A percentile compares a stretch with the other conserved stretches of the same genome.
Conservation (phyloP, 2,113 vertebrate genomes). For the Malaclemys terrapin region DNA sequence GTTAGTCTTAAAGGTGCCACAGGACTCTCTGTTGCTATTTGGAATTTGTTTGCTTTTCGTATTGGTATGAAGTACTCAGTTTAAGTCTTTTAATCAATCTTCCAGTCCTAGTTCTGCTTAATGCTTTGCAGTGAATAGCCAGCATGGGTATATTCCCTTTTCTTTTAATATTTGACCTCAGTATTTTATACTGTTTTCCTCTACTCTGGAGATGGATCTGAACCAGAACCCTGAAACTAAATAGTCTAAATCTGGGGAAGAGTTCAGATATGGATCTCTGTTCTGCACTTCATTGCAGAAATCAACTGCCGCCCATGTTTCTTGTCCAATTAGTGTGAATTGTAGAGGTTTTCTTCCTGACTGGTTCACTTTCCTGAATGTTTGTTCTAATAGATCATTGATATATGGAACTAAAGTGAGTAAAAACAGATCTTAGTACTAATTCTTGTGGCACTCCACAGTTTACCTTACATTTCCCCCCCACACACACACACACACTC, state of each 20-base stretch:
- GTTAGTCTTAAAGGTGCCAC: too few species aligned
- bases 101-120: not conserved
- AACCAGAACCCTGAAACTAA: not conserved
- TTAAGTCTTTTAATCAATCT: slow-evolving; percentile 19
- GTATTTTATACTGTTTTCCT: not conserved
- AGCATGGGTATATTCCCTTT: not conserved
- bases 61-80: not conserved
- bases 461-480: not conserved
- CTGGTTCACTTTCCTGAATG: not conserved
- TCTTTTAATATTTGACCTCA: not conserved
- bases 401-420: not conserved
- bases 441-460: not conserved
- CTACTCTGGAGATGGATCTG: not conserved
- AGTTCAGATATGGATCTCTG: not conserved
- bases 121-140: not conserved
- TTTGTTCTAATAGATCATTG: not conserved
- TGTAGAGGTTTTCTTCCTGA: not conserved
- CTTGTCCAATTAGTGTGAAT: not conserved
- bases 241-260: not conserved
- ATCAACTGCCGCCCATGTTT: not conserved
- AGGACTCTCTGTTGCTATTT: not conserved
- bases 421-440: not conserved
- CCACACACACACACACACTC: rapidly evolving
- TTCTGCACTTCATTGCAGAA: not conserved
- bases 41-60: slow-evolving; percentile 2